Conservation (phyloP, 2,113 vertebrate genomes). For the Podilymbus podiceps region DNA sequence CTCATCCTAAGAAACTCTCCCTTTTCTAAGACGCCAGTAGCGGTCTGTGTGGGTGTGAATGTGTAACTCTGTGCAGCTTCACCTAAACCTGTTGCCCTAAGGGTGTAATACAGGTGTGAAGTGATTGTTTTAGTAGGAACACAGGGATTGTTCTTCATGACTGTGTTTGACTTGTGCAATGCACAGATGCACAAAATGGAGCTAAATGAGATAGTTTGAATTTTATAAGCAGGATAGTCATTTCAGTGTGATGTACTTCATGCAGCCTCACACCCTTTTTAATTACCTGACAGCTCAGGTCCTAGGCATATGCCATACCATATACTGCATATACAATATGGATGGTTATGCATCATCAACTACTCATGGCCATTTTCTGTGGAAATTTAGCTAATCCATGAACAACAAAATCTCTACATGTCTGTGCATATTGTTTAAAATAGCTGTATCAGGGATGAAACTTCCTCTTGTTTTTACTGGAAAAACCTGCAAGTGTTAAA, state of each 20-base stretch:
- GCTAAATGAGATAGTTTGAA: too few species aligned
- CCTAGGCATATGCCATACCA: not conserved
- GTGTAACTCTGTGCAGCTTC: not conserved
- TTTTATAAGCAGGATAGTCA: not conserved
- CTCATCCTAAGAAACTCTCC: not conserved
- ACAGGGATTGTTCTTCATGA: not conserved
- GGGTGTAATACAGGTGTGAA: not conserved
- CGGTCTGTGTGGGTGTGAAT: not conserved
- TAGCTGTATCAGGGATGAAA: not conserved
- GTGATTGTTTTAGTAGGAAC: not conserved
- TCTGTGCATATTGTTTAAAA: not conserved
- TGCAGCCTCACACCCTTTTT: not conserved
- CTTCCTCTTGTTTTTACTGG: not conserved
- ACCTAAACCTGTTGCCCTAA: not conserved
- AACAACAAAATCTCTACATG: not conserved
- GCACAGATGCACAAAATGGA: not conserved
- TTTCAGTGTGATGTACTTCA: not conserved
- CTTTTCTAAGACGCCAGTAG: not conserved
- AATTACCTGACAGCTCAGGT: not conserved
- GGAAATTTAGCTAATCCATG: not conserved
- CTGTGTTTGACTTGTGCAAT: not conserved
- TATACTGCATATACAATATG: rapidly evolving
- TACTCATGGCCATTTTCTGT: not conserved
- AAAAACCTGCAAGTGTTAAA: not conserved
- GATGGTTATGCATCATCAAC: too few species aligned